phyloP scores from a whole-genome alignment of 2,113 vertebrate genomes.

The Megaceryle torquata region DNA sequence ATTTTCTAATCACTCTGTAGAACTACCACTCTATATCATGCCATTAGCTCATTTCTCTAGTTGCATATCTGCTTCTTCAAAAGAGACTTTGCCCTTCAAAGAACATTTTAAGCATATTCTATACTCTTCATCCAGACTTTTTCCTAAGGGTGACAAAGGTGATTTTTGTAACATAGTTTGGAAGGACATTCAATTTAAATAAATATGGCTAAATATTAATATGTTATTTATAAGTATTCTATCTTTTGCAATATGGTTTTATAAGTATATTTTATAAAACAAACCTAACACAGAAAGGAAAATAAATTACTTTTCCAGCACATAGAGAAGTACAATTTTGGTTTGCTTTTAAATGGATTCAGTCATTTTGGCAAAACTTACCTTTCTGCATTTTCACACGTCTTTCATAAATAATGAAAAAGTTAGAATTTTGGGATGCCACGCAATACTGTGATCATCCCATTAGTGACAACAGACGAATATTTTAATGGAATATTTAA shows the following conservation, averaged over 20 bases:
- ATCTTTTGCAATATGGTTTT: not conserved
- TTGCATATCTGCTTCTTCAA: not conserved
- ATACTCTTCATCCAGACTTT: not conserved
- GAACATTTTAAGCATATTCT: not conserved
- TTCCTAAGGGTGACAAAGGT: not conserved
- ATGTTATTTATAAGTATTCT: not conserved
- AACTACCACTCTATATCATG: too few relatives aligned
- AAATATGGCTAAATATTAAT: not conserved
- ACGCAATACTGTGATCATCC: not conserved
- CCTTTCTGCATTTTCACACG: not conserved
- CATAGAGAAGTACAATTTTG: not conserved
- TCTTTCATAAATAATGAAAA: not conserved
- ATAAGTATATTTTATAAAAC: not conserved
- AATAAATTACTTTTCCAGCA: not conserved
- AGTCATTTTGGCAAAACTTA: not conserved
- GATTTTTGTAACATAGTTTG: not conserved
- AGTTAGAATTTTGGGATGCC: not conserved
- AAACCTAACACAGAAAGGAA: not conserved
- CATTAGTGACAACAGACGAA: not conserved
- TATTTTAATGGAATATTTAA: too few relatives aligned
- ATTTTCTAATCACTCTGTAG: not conserved
- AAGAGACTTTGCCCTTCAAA: not conserved
- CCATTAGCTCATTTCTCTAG: not conserved
- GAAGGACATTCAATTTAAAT: not conserved
- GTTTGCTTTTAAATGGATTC: not conserved